phyloP scores from a whole-genome alignment of 2,888 invertebrate genomes.

The Epicampocera succincta region DNA sequence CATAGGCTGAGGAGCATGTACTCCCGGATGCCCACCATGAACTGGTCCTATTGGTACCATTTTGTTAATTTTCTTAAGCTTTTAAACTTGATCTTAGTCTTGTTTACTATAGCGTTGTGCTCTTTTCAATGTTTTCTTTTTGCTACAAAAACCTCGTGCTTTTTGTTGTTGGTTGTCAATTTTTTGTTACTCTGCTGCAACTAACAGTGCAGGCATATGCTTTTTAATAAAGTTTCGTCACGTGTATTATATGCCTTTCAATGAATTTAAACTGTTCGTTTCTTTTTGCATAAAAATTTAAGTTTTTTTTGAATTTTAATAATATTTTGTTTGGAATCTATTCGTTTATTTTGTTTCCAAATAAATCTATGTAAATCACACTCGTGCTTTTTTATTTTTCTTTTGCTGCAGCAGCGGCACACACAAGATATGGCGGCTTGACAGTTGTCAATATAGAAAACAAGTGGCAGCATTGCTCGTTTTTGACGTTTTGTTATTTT shows the following conservation, averaged over 20 bases:
- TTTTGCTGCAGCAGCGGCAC: conserved; percentile 23
- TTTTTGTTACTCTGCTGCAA: conserved; percentile 24
- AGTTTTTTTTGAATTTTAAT: too few species aligned
- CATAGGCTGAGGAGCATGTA: conserved; percentile 77
- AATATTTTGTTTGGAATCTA: not conserved
- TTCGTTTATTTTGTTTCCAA: conserved; percentile 16
- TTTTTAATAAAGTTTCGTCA: conserved; percentile 46
- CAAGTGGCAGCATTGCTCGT: not conserved
- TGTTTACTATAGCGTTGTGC: not conserved
- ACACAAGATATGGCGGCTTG: conserved; percentile 50
- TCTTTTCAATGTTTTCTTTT: conserved; percentile 41
- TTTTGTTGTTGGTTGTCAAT: conserved; percentile 64
- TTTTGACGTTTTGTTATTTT: not conserved
- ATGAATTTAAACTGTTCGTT: not conserved
- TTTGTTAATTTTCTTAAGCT: conserved; percentile 14
- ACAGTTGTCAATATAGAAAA: conserved; percentile 4
- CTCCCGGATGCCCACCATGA: conserved; percentile 76
- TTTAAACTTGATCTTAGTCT: not conserved
- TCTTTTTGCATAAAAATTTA: not conserved
- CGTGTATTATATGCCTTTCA: conserved; percentile 25
- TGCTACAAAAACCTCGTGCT: conserved; percentile 63
- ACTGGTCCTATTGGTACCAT: conserved; percentile 81
- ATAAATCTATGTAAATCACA: not conserved
- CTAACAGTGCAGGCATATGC: conserved; percentile 40
- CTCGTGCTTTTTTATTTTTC: conserved; percentile 47